phyloP scores from a whole-genome alignment of 2,888 invertebrate genomes.

The Ametastegia equiseti region DNA sequence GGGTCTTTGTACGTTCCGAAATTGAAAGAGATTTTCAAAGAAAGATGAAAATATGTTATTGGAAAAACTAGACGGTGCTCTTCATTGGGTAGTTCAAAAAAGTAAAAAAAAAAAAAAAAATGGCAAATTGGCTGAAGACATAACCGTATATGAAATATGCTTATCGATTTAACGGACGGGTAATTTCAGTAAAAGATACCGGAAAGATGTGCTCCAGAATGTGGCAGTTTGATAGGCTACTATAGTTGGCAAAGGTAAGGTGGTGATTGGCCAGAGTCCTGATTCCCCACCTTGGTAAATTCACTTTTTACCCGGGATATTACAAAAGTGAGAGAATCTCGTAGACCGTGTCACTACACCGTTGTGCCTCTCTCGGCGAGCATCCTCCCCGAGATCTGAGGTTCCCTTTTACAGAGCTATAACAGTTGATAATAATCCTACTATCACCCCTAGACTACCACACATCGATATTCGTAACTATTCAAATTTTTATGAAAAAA shows the following conservation, averaged over 20 bases:
- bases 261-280: conserved; percentile 69
- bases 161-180: not conserved
- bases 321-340: conserved; percentile 76
- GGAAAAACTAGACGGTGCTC: not conserved
- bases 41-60: not conserved
- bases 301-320: conserved; percentile 75
- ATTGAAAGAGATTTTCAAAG: not conserved
- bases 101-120: not conserved
- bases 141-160: not conserved
- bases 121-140: not conserved
- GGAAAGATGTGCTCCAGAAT: conserved; percentile 67
- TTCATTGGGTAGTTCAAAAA: too few species aligned
- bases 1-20: too few species aligned
- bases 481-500: too few species aligned
- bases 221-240: conserved; percentile 71
- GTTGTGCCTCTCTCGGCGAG: conserved; percentile 73
- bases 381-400: conserved; percentile 55
- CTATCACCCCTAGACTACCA: not conserved
- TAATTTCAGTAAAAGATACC: not conserved
- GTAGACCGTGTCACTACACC: conserved; percentile 76
- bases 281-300: conserved; percentile 75
- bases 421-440: not conserved
- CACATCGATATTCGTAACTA: not conserved
- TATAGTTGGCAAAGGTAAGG: conserved; percentile 51
- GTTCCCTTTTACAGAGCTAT: not conserved